These are phyloP conservation scores for Megathymus violae DNA, from an alignment of 1,140 invertebrate genomes.

Conservation along the genomic window DNA sequence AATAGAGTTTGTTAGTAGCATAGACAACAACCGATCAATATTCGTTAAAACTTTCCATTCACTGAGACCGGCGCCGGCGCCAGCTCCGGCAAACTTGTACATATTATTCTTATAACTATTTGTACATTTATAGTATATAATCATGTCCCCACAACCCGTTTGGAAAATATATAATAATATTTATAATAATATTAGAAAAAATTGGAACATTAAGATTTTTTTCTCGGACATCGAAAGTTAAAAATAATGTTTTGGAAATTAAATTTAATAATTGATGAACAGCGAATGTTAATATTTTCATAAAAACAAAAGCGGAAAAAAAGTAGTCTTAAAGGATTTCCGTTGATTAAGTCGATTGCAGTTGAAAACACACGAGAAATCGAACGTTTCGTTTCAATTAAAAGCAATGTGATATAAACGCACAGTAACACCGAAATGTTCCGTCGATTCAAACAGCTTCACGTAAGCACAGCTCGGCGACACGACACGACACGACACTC, in stretches of 20 bases:
- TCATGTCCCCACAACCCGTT: constrained; percentile 53
- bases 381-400: neutral
- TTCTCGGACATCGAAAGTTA: no score
- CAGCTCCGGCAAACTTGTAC: constrained; percentile 8
- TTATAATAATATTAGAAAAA: constrained; percentile 40
- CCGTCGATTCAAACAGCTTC: constrained; percentile 25
- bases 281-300: no score
- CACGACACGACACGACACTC: constrained; percentile 24
- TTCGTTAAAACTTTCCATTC: constrained; percentile 22
- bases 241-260: no score
- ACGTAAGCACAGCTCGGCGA: constrained; percentile 28
- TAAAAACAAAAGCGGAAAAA: no score
- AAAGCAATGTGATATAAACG: neutral
- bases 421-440: constrained; percentile 42
- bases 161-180: constrained; percentile 47
- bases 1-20: constrained; percentile 18
- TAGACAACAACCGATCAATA: constrained; percentile 22
- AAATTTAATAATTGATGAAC: no score
- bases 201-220: constrained; percentile 50
- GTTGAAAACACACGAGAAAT: no score
- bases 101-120: constrained; percentile 21
- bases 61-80: constrained; percentile 3
- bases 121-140: constrained; percentile 31
- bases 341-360: no score
- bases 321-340: no score